Evolutionary conservation across 2,888 invertebrate genomes (phyloP).

Genomic region (Himalopsyche japonica): DNA sequence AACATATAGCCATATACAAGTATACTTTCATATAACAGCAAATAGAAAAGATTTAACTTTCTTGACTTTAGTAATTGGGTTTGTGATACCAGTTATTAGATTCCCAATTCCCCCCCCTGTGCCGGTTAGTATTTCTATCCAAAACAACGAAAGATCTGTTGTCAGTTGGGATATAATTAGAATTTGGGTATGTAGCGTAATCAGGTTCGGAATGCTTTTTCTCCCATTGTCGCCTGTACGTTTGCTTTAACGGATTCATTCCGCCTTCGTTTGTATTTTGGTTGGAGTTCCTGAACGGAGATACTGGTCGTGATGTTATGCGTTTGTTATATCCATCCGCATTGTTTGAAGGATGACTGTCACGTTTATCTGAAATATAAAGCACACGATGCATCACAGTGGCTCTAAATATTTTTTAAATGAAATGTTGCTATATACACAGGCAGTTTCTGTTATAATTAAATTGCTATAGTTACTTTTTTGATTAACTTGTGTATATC

Average conservation of each 20-base stretch:
- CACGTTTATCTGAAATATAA: not conserved
- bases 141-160: constrained; percentile 45
- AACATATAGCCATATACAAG: too few relatives aligned
- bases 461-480: too few relatives aligned
- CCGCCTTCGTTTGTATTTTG: not conserved
- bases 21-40: too few relatives aligned
- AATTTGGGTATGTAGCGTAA: not conserved
- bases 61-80: not conserved
- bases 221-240: constrained; percentile 20
- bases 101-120: not conserved
- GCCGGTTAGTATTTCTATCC: constrained; percentile 39
- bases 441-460: too few relatives aligned
- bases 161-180: constrained; percentile 5
- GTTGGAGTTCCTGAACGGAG: constrained; percentile 4
- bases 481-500: too few relatives aligned
- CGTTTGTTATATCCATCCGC: not conserved
- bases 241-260: not conserved
- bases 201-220: constrained; percentile 9
- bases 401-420: too few relatives aligned
- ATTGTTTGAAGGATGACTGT: not conserved
- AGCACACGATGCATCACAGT: too few relatives aligned
- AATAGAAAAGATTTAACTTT: too few relatives aligned
- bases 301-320: not conserved
- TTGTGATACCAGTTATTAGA: not conserved
- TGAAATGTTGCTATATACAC: too few relatives aligned